Percentiles rank a stretch among this genome's conserved stretches.
Conservation (phyloP, 2,113 vertebrate species). For the Sebastes schlegelii region DNA sequence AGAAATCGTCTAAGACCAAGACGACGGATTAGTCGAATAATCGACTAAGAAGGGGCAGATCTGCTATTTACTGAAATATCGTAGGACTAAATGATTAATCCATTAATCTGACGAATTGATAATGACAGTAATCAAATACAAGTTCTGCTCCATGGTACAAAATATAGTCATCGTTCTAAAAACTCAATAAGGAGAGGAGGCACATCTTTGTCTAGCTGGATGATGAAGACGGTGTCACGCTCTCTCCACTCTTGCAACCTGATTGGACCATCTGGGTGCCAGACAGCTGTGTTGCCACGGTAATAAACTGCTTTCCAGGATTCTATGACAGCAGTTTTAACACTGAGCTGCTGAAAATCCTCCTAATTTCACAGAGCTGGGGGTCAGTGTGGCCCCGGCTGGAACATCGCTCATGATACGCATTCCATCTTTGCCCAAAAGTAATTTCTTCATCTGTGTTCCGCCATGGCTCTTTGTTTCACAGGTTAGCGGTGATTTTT, state of each 20-base stretch:
- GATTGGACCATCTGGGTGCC: constrained; percentile 37
- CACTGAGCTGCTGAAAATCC: constrained; percentile 73
- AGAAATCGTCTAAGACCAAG: too few relatives aligned
- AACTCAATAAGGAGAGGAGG: constrained; percentile 6
- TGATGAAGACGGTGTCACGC: constrained; percentile 56
- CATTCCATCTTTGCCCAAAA: constrained; percentile 71
- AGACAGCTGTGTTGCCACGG: constrained; percentile 76
- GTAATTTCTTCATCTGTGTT: constrained; percentile 76
- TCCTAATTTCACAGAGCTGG: constrained; percentile 76
- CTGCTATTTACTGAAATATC: background rate
- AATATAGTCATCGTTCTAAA: background rate
- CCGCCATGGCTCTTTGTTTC: constrained; percentile 72
- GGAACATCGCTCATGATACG: constrained; percentile 76
- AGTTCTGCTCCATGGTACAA: background rate
- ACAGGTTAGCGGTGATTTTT: constrained; percentile 69
- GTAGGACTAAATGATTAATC: background rate
- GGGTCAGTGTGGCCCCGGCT: constrained; percentile 66
- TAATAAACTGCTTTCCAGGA: constrained; percentile 69
- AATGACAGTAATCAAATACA: background rate
- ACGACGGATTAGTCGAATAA: too few relatives aligned
- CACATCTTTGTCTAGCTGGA: constrained; percentile 17
- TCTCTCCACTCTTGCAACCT: constrained; percentile 16
- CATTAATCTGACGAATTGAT: background rate
- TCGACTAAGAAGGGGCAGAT: too few relatives aligned
- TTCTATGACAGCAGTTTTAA: constrained; percentile 73